A percentile compares a stretch with the other conserved stretches of the same genome.
Conservation (phyloP, 2,888 invertebrate species). For the Ctena decussata region DNA sequence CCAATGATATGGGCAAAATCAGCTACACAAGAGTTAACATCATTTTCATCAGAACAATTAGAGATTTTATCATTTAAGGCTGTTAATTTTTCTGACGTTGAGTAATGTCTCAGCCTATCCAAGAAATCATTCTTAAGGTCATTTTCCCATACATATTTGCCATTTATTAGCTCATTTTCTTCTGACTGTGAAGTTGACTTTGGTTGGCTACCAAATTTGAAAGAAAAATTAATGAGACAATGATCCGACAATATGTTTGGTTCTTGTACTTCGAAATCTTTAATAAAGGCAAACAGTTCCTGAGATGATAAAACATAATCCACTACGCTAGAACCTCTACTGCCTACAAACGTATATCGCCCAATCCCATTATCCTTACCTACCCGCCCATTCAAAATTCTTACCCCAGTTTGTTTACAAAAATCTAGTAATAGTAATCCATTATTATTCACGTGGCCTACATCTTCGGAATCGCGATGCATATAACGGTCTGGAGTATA, state of each 20-base stretch:
- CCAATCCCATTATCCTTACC: no score
- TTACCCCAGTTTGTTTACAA: no score
- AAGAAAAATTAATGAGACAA: background rate
- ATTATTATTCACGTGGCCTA: background rate
- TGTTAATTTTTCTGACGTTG: background rate
- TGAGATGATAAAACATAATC: constrained; percentile 18
- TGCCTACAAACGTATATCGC: background rate
- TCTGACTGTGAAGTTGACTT: background rate
- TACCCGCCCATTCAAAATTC: no score
- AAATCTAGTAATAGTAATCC: no score
- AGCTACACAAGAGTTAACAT: background rate
- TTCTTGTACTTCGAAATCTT: background rate
- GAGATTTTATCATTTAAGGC: background rate
- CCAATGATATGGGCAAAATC: background rate
- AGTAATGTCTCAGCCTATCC: background rate
- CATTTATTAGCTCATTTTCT: background rate
- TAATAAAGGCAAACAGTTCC: background rate
- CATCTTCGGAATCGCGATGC: background rate
- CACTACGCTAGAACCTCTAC: constrained; percentile 17
- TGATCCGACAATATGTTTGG: no score
- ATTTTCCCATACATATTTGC: background rate
- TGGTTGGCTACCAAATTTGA: background rate
- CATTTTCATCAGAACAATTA: background rate
- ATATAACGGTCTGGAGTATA: background rate
- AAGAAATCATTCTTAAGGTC: background rate